Base-by-base conservation (phyloP, 1,140 invertebrate genomes). In the Hylaeus volcanicus region DNA sequence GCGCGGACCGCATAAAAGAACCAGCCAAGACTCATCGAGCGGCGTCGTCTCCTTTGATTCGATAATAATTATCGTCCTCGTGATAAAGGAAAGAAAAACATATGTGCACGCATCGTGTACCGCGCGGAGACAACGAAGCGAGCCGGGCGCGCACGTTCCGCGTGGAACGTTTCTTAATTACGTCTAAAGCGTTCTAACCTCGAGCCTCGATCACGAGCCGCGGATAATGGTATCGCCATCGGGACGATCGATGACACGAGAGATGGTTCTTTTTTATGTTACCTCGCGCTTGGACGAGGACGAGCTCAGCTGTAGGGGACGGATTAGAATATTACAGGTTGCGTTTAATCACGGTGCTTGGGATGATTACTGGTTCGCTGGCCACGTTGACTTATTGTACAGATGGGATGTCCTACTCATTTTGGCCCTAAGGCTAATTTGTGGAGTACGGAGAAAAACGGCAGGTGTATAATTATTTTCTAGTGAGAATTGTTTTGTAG, bases 51-150 rank as follows among this genome's bases (percentile, higher is more conserved):
- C 56, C 73, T 86, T 76, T 83, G 76, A 83, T 86, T 83, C 70
- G 63, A 79, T 80, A 83, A 86, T 86, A 83, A 86, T 86, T 86
- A 86, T 86, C 72, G 72, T 56, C 72, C 80, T 76, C 70, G 63
- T 8, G 69, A 65, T 43, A 63, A 78, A 78, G 53, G 41, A 26
- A 43, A 69, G 65, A 53, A 51, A 3, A n/a, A n/a, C 63, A 3
- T 5, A 74, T 26, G 45, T 53, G 72, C 41, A 4, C 48, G 48
- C 48, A 4, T 12, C 51, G 43, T 64, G 43, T 58, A 56, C 66
- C 5, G 43, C 45, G 55, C 15, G 14, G 60, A 76, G 60, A 85
- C 83, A 84, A 84, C 84, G 66, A 73, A 72, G 48, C 12, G 39
- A 66, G 26, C 39, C 4, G 26, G 26, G 26, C 26, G 26, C 26